These are phyloP conservation scores for Tridacna crocea DNA, from an alignment of 2,888 invertebrate species.

Conservation along the genomic window DNA sequence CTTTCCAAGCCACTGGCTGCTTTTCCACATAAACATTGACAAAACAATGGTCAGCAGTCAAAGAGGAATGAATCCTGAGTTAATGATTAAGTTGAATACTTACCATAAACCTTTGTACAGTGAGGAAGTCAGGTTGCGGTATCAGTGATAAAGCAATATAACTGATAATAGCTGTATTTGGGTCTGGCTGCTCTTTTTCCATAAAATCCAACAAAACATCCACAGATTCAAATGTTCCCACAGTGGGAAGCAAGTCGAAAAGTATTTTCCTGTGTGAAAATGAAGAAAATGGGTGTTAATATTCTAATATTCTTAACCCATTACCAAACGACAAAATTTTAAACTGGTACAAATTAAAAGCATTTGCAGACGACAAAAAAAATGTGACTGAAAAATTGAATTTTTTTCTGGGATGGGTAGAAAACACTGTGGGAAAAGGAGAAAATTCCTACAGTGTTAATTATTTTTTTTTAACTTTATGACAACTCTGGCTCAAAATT, in stretches of 20 bases:
- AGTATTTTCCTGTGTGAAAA: conserved; percentile 72
- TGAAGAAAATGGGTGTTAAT: not conserved
- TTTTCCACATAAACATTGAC: too few species aligned
- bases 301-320: not conserved
- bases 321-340: not conserved
- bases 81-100: not conserved
- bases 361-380: too few species aligned
- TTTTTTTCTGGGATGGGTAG: too few species aligned
- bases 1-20: too few species aligned
- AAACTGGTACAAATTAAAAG: too few species aligned
- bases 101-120: conserved; percentile 79
- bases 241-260: conserved; percentile 74
- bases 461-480: too few species aligned
- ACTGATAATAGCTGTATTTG: conserved; percentile 37
- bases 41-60: too few species aligned
- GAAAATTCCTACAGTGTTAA: too few species aligned
- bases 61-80: too few species aligned
- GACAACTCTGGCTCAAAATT: too few species aligned
- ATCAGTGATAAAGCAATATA: conserved; percentile 68
- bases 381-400: too few species aligned
- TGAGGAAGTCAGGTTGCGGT: conserved; percentile 80
- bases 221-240: conserved; percentile 77
- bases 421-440: too few species aligned
- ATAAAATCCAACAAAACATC: conserved; percentile 61
- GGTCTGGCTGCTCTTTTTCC: conserved; percentile 39